Percentiles rank a stretch among this genome's conserved stretches.
Conservation (phyloP, 2,797 vertebrate species). For the Myotis vivesi region DNA sequence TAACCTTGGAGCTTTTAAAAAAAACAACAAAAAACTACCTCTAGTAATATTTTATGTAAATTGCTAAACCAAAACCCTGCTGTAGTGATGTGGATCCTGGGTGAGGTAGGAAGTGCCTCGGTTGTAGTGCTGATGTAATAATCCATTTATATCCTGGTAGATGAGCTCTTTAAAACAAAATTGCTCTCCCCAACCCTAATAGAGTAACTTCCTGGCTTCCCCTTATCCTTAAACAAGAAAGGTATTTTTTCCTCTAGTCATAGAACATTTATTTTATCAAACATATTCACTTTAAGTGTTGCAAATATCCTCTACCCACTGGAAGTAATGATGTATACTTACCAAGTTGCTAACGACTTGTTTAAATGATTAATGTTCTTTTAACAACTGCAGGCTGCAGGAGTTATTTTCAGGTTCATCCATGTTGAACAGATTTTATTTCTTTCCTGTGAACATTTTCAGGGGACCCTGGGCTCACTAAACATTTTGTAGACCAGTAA, state of each 20-base stretch:
- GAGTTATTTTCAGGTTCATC: too few relatives aligned
- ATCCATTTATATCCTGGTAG: not conserved
- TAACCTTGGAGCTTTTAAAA: constrained; percentile 77
- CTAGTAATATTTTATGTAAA: constrained; percentile 65
- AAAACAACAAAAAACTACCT: constrained; percentile 43
- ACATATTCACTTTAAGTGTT: constrained; percentile 47
- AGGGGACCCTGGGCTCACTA: constrained; percentile 9
- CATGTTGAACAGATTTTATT: not conserved
- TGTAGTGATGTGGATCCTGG: not conserved
- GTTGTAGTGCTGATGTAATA: not conserved
- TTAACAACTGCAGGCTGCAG: too few relatives aligned
- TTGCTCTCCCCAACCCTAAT: not conserved
- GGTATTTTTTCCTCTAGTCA: not conserved
- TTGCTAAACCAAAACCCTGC: not conserved
- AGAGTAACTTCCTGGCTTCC: not conserved
- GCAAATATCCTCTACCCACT: constrained; percentile 13
- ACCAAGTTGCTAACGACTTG: constrained; percentile 9
- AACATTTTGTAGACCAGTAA: constrained; percentile 44
- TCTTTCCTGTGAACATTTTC: constrained; percentile 35
- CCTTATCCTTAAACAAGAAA: not conserved
- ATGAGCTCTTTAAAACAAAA: not conserved
- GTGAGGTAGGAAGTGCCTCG: constrained; percentile 5
- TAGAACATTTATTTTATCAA: constrained; percentile 27
- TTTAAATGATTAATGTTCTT: too few relatives aligned
- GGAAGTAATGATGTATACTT: not conserved